Conservation (phyloP, 2,113 vertebrate species). For the Urocynchramus pylzowi region DNA sequence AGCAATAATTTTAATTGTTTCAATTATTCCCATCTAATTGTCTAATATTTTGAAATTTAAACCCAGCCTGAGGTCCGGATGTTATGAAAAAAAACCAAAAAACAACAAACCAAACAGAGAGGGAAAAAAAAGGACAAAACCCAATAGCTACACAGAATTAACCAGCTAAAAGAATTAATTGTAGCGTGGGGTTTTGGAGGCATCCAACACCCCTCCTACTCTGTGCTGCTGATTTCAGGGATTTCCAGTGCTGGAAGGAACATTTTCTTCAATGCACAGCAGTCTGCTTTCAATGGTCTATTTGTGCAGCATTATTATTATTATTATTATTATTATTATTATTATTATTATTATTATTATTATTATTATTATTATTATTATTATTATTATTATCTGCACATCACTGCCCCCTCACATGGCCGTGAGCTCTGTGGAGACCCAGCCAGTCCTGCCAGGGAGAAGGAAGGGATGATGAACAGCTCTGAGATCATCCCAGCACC, state of each 20-base stretch:
- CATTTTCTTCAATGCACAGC: not conserved
- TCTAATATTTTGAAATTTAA: constrained; percentile 47
- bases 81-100: not conserved
- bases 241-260: not conserved
- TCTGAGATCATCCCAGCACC: not conserved
- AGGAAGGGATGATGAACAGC: rapidly evolving
- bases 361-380: not conserved
- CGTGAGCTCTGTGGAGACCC: not conserved
- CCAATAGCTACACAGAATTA: not conserved
- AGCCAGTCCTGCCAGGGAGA: not conserved
- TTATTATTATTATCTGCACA: not conserved
- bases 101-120: too few species aligned
- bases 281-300: not conserved
- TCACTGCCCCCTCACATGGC: not conserved
- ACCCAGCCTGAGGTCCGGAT: not conserved
- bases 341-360: not conserved
- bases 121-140: not conserved
- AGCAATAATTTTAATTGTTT: constrained; percentile 45
- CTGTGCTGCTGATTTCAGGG: not conserved
- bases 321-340: not conserved
- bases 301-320: not conserved
- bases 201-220: not conserved
- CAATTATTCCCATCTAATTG: constrained; percentile 58
- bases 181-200: not conserved
- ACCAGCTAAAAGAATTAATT: constrained; percentile 5